A percentile compares a stretch with the other conserved stretches of the same genome.
Conservation (phyloP, 2,797 vertebrate species). For the Typhlichthys subterraneus region DNA sequence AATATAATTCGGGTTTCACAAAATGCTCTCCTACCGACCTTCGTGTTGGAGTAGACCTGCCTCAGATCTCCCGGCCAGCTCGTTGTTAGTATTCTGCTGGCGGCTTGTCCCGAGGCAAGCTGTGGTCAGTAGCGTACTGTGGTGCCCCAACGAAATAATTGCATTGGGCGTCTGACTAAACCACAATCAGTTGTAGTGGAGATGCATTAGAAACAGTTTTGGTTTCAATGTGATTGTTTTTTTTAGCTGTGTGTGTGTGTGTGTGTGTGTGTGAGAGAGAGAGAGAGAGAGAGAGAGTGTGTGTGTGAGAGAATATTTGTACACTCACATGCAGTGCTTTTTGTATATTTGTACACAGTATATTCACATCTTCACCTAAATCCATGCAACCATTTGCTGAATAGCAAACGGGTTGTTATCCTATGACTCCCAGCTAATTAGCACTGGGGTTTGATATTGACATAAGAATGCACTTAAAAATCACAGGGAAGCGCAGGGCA, state of each 20-base stretch:
- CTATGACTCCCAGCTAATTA: slow-evolving; percentile 50
- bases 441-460: slow-evolving; percentile 32
- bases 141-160: slow-evolving; percentile 49
- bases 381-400: slow-evolving; percentile 14
- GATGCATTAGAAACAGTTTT: slow-evolving; percentile 29
- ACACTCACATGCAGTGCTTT: background rate
- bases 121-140: slow-evolving; percentile 42
- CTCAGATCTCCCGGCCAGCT: slow-evolving; percentile 38
- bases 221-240: slow-evolving; percentile 34
- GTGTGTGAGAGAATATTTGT: background rate
- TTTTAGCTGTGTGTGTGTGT: slow-evolving; percentile 13
- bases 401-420: slow-evolving; percentile 24
- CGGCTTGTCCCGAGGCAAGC: slow-evolving; percentile 36
- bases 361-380: slow-evolving; percentile 11
- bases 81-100: slow-evolving; percentile 51
- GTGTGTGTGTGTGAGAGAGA: background rate
- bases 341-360: background rate
- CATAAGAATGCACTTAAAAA: slow-evolving; percentile 34
- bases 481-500: slow-evolving; percentile 11
- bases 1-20: slow-evolving; percentile 58
- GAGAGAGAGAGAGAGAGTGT: background rate
- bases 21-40: slow-evolving; percentile 41
- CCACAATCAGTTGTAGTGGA: slow-evolving; percentile 39
- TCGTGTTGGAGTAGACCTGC: slow-evolving; percentile 37
- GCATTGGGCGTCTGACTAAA: slow-evolving; percentile 33